Percentiles rank a stretch among this genome's conserved stretches.
These are phyloP conservation scores for Rachycentron canadum DNA, from an alignment of 2,797 vertebrate genomes.

Conservation along the genomic window DNA sequence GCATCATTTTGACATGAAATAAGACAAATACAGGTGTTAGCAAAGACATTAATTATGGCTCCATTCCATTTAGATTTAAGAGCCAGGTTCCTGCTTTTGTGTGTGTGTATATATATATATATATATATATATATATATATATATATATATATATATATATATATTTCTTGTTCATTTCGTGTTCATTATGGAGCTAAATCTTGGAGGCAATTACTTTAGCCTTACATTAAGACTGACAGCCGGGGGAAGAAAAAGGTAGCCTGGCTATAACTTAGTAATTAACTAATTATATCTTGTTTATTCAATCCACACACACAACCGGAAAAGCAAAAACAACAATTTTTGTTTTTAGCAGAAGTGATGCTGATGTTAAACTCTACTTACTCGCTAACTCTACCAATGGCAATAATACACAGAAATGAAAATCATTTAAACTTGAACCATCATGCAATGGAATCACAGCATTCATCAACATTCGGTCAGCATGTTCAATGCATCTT, in stretches of 20 bases:
- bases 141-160: too few species aligned
- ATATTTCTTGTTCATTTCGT: background rate
- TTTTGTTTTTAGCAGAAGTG: background rate
- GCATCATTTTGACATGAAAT: too few species aligned
- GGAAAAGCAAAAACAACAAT: background rate
- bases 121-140: too few species aligned
- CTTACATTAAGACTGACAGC: slow-evolving; percentile 3
- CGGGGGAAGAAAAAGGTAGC: background rate
- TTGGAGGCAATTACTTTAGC: background rate
- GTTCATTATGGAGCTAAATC: background rate
- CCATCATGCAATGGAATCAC: too few species aligned
- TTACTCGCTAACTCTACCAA: background rate
- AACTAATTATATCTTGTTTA: background rate
- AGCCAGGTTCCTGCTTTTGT: too few species aligned
- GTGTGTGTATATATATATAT: too few species aligned
- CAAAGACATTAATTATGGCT: too few species aligned
- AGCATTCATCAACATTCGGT: too few species aligned
- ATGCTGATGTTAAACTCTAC: background rate
- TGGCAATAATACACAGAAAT: background rate
- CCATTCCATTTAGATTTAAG: too few species aligned
- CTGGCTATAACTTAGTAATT: background rate
- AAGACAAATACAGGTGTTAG: too few species aligned
- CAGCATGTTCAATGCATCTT: too few species aligned
- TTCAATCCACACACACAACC: background rate
- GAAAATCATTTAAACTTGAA: too few species aligned